Percentiles rank a stretch among this genome's conserved stretches.
Evolutionary conservation across 2,797 vertebrate species (phyloP).

Genomic region (Sebastes goodei): DNA sequence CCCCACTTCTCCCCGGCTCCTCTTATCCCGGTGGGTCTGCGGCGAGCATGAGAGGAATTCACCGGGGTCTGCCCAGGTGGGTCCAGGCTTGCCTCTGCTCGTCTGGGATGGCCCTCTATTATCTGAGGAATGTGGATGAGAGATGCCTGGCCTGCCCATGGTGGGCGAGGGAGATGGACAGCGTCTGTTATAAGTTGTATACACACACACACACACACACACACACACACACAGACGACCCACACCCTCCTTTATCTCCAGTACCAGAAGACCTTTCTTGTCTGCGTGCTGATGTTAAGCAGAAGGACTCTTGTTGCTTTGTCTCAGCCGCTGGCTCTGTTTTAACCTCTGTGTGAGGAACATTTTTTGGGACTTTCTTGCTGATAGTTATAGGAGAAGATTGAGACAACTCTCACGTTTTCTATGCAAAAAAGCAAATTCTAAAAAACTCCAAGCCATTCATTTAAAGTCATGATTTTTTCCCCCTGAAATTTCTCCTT

Average conservation of each 20-base stretch:
- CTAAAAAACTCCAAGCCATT: background rate
- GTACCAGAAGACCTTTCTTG: slow-evolving; percentile 65
- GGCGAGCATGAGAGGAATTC: slow-evolving; percentile 75
- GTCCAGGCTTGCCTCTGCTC: slow-evolving; percentile 75
- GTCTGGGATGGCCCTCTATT: slow-evolving; percentile 72
- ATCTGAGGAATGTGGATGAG: slow-evolving; percentile 78
- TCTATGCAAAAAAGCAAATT: background rate
- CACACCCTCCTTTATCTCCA: slow-evolving; percentile 73
- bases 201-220: slow-evolving; percentile 30
- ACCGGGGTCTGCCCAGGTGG: slow-evolving; percentile 78
- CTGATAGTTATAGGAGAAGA: background rate
- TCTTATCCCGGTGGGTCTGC: slow-evolving; percentile 51
- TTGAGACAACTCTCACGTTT: background rate
- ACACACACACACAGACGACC: slow-evolving; percentile 18
- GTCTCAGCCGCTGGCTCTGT: slow-evolving; percentile 28
- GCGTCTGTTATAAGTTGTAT: slow-evolving; percentile 55
- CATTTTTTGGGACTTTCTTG: background rate
- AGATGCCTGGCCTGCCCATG: slow-evolving; percentile 72
- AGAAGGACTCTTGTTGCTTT: slow-evolving; percentile 29
- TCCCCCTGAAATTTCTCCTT: background rate
- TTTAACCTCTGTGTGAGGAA: slow-evolving; percentile 11
- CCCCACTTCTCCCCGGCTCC: background rate
- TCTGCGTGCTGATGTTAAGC: slow-evolving; percentile 60
- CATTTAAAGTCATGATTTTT: background rate
- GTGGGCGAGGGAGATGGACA: slow-evolving; percentile 74